These are phyloP conservation scores for Arizona elegans DNA, from an alignment of 2,113 vertebrate species.

Conservation along the genomic window DNA sequence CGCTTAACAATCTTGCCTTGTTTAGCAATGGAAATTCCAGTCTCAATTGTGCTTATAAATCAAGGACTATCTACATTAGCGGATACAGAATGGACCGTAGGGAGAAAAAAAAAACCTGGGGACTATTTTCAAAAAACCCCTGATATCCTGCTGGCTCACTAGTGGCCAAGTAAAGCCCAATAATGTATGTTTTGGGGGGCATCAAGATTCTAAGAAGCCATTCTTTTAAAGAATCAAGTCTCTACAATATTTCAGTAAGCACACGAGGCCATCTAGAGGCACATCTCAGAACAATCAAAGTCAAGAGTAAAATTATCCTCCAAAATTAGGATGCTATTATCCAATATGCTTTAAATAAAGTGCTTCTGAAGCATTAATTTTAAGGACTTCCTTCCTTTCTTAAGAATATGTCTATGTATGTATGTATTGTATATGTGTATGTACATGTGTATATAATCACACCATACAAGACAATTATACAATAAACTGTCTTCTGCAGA, in stretches of 20 bases:
- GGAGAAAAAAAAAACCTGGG: background rate
- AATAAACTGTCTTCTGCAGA: background rate
- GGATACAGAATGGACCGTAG: background rate
- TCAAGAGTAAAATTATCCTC: background rate
- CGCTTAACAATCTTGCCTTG: background rate
- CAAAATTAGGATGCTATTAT: background rate
- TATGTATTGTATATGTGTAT: background rate
- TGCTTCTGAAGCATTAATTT: background rate
- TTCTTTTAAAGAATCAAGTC: background rate
- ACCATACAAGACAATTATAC: background rate
- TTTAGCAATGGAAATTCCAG: background rate
- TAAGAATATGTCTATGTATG: background rate
- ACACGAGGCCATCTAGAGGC: constrained; percentile 3
- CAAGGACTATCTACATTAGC: background rate
- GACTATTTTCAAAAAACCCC: background rate
- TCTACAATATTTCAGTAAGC: background rate
- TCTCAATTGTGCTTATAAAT: background rate
- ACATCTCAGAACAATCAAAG: background rate
- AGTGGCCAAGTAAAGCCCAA: background rate
- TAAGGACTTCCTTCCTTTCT: background rate
- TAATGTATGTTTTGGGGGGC: background rate
- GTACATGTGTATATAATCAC: background rate
- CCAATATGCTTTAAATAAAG: background rate
- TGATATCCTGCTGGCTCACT: background rate
- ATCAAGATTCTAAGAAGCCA: background rate